Evolutionary conservation across 2,888 invertebrate species (phyloP).

Genomic region (Noctua pronuba): DNA sequence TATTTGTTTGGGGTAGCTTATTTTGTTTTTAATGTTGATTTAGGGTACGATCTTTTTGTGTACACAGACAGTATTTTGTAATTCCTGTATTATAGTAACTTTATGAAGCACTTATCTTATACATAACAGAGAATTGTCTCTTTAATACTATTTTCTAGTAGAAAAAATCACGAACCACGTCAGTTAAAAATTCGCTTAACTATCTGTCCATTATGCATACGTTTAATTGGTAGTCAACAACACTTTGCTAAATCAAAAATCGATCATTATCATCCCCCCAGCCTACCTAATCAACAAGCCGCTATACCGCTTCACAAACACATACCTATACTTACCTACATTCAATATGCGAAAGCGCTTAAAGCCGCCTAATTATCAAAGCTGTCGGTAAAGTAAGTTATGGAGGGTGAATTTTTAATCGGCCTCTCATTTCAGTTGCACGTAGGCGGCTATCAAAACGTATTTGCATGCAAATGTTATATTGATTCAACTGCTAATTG

Average conservation of each 20-base stretch:
- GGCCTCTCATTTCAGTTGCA: conserved; percentile 70
- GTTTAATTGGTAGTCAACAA: background rate
- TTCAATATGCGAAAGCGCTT: conserved; percentile 68
- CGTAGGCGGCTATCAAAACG: conserved; percentile 67
- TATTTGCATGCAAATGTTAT: conserved; percentile 71
- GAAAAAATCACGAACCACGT: background rate
- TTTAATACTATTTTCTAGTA: background rate
- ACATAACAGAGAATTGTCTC: background rate
- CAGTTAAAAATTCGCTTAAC: background rate
- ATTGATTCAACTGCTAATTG: conserved; percentile 70
- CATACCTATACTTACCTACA: conserved; percentile 48
- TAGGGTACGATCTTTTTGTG: background rate
- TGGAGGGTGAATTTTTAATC: conserved; percentile 77
- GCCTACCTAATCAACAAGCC: conserved; percentile 45
- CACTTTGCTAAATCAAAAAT: conserved; percentile 50
- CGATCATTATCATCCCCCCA: conserved; percentile 50
- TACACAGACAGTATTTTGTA: background rate
- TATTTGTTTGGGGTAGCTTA: conserved; percentile 20
- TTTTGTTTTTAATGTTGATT: conserved; percentile 18
- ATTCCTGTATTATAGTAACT: background rate
- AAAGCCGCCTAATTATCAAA: conserved; percentile 76
- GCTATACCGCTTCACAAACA: conserved; percentile 39
- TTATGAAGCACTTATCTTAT: background rate
- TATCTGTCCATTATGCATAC: background rate
- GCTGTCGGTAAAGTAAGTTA: conserved; percentile 73